phyloP scores from a whole-genome alignment of 2,113 vertebrate species.

The Collichthys lucidus region DNA sequence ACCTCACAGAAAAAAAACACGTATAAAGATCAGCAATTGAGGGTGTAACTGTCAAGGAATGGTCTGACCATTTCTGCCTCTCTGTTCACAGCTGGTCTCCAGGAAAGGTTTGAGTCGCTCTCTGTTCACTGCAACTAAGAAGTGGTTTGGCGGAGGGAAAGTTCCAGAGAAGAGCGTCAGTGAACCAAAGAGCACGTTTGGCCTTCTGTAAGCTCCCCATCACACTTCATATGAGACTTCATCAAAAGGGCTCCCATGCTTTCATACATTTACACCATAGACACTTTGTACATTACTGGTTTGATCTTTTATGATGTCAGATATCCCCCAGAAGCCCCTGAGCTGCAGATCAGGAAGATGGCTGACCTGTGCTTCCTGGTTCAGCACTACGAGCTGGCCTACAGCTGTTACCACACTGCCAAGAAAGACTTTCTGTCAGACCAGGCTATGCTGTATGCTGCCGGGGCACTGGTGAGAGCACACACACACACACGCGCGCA shows the following conservation, averaged over 20 bases:
- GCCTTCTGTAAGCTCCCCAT: conserved; percentile 89
- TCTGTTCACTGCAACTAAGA: conserved; percentile 96
- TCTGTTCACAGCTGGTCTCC: conserved; percentile 90
- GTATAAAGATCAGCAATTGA: no score
- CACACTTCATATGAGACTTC: neutral
- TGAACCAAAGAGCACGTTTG: conserved; percentile 94
- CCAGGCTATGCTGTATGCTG: conserved; percentile 98
- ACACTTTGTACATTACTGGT: neutral
- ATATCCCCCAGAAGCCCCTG: conserved; percentile 97
- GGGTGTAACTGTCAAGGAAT: no score
- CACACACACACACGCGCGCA: neutral
- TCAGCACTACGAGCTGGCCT: conserved; percentile 98
- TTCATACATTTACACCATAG: neutral
- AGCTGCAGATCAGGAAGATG: conserved; percentile 99
- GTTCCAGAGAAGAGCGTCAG: conserved; percentile 94
- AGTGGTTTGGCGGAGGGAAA: conserved; percentile 98
- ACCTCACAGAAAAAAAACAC: neutral
- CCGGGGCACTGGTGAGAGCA: conserved; percentile 92
- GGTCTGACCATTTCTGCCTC: neutral
- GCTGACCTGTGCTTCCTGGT: conserved; percentile 98
- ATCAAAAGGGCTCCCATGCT: neutral
- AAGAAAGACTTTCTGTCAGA: conserved; percentile 99
- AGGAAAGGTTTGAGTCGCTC: conserved; percentile 97
- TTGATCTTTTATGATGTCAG: conserved; percentile 75
- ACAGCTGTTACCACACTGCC: conserved; percentile 98